Evolutionary conservation across 2,113 vertebrate genomes (phyloP).

Genomic region (Sander vitreus): DNA sequence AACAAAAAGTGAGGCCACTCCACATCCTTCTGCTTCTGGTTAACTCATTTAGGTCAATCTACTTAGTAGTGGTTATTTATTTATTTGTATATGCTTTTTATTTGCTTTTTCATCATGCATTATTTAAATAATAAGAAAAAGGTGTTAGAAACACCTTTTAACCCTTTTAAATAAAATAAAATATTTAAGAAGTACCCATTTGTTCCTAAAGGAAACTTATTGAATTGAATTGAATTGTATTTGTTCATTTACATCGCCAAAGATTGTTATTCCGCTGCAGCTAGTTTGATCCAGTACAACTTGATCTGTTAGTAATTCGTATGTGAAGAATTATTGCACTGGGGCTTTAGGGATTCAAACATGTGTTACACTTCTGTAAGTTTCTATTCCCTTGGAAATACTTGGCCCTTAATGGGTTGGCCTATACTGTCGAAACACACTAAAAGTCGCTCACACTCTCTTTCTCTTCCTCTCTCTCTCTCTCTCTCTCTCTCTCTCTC

Average conservation of each 20-base stretch:
- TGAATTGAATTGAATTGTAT: conserved; percentile 29
- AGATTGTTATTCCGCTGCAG: conserved; percentile 33
- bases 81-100: background rate
- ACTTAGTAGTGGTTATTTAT: background rate
- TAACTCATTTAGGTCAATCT: background rate
- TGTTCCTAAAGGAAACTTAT: background rate
- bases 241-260: conserved; percentile 20
- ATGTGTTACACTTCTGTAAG: conserved; percentile 71
- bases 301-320: conserved; percentile 65
- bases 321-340: conserved; percentile 67
- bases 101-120: background rate
- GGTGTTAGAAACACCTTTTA: background rate
- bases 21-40: background rate
- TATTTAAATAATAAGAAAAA: background rate
- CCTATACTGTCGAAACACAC: conserved; percentile 48
- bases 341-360: conserved; percentile 68
- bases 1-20: background rate
- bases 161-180: too few relatives aligned
- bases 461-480: conserved; percentile 30
- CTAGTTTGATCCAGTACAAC: conserved; percentile 48
- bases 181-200: rapidly evolving
- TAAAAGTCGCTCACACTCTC: conserved; percentile 39
- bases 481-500: too few relatives aligned
- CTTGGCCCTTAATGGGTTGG: conserved; percentile 59
- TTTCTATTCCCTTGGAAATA: conserved; percentile 64